These are phyloP conservation scores for Crenichthys baileyi DNA, from an alignment of 2,797 vertebrate species.

Conservation along the genomic window DNA sequence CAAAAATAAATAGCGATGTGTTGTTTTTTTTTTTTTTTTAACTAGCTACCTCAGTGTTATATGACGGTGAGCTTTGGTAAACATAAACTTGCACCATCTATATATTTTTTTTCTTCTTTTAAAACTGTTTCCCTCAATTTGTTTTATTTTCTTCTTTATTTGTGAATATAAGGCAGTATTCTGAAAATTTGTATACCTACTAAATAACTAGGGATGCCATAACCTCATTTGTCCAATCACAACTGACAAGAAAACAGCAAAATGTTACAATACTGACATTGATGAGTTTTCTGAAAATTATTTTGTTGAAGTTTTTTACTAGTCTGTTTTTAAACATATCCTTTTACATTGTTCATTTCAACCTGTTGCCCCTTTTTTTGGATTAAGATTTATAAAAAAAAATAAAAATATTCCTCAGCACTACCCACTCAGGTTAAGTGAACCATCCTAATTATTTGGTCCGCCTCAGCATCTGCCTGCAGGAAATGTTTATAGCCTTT, in stretches of 20 bases:
- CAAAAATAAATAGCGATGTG: too few relatives aligned
- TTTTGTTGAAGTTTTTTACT: background rate
- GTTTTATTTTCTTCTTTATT: too few relatives aligned
- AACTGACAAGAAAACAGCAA: background rate
- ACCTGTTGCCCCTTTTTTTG: constrained; percentile 4
- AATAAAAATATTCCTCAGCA: constrained; percentile 18
- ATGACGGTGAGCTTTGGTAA: too few relatives aligned
- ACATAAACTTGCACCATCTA: too few relatives aligned
- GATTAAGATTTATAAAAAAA: background rate
- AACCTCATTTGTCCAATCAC: background rate
- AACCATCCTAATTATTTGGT: constrained; percentile 49
- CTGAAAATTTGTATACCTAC: too few relatives aligned
- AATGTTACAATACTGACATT: background rate
- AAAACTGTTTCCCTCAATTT: too few relatives aligned
- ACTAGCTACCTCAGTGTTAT: too few relatives aligned
- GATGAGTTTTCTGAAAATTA: background rate
- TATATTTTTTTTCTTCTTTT: too few relatives aligned
- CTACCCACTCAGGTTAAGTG: constrained; percentile 34
- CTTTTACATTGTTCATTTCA: background rate
- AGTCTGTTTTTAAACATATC: background rate
- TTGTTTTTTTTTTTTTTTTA: too few relatives aligned
- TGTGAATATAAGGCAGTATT: too few relatives aligned
- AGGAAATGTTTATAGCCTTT: constrained; percentile 48
- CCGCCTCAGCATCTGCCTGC: constrained; percentile 45
- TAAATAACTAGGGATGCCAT: background rate